These are phyloP conservation scores for Nezara viridula DNA, from an alignment of 2,888 invertebrate genomes.

Conservation along the genomic window DNA sequence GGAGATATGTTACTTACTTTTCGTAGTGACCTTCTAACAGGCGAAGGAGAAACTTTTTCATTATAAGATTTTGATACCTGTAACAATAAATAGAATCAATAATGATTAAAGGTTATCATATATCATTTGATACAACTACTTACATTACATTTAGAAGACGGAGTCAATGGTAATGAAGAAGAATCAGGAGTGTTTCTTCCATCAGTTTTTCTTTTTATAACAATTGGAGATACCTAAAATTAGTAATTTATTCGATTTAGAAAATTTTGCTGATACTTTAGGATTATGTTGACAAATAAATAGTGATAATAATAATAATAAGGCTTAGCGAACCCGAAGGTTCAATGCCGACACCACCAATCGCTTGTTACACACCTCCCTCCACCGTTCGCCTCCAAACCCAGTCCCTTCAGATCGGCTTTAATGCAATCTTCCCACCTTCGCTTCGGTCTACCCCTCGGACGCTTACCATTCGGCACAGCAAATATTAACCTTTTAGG, in stretches of 20 bases:
- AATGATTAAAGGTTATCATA: neutral
- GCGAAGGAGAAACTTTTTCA: neutral
- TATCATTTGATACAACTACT: neutral
- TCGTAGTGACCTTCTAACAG: neutral
- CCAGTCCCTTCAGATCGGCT: too few species aligned
- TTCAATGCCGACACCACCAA: too few species aligned
- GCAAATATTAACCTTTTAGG: too few species aligned
- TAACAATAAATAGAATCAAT: neutral
- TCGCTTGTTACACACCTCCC: too few species aligned
- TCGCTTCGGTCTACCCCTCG: too few species aligned
- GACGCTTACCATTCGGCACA: too few species aligned
- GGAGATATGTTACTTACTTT: neutral
- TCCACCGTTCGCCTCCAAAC: too few species aligned
- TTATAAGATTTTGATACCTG: neutral
- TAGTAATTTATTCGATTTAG: neutral
- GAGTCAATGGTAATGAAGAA: conserved; percentile 20
- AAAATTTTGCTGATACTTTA: neutral
- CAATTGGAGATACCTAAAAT: conserved; percentile 55
- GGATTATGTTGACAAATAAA: neutral
- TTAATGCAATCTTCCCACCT: too few species aligned
- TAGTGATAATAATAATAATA: too few species aligned
- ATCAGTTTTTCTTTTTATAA: conserved; percentile 55
- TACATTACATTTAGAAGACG: conserved; percentile 48
- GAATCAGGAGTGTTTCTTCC: neutral
- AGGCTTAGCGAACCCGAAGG: too few species aligned